phyloP scores from a whole-genome alignment of 2,113 vertebrate species.

The Engystomops pustulosus region DNA sequence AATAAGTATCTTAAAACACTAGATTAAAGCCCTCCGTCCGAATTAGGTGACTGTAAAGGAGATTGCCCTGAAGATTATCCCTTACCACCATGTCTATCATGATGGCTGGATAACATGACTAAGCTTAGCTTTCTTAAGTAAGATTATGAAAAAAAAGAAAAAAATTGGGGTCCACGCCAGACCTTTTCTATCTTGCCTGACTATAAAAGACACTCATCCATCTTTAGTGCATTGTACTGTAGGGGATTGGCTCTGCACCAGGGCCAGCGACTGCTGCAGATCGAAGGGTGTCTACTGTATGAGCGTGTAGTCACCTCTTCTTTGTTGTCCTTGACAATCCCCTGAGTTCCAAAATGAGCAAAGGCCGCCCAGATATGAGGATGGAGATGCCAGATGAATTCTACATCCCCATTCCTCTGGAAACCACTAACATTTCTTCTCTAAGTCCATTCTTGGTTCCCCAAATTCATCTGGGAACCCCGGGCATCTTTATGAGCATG shows the following conservation, averaged over 20 bases:
- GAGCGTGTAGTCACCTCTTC: constrained; percentile 6
- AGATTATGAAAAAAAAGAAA: constrained; percentile 57
- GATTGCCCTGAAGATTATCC: constrained; percentile 59
- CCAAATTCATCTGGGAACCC: constrained; percentile 76
- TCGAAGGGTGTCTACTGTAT: not conserved
- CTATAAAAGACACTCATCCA: constrained; percentile 44
- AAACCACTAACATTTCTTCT: constrained; percentile 71
- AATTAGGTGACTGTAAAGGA: constrained; percentile 56
- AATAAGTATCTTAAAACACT: constrained; percentile 35
- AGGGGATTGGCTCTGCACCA: constrained; percentile 11
- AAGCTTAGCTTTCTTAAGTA: constrained; percentile 61
- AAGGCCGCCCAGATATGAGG: constrained; percentile 54
- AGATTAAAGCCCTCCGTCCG: constrained; percentile 46
- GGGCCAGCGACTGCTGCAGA: not conserved
- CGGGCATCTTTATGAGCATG: constrained; percentile 69
- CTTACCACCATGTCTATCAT: constrained; percentile 42
- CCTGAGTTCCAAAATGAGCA: constrained; percentile 65
- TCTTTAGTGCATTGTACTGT: not conserved
- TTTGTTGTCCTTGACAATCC: not conserved
- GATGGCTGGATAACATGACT: constrained; percentile 58
- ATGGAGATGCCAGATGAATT: constrained; percentile 75
- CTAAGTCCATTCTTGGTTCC: constrained; percentile 78
- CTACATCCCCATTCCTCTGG: constrained; percentile 74
- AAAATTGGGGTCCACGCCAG: constrained; percentile 45
- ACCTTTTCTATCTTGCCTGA: constrained; percentile 5